These are phyloP conservation scores for Dendrolimus kikuchii DNA, from an alignment of 1,140 invertebrate genomes.

Conservation along the genomic window DNA sequence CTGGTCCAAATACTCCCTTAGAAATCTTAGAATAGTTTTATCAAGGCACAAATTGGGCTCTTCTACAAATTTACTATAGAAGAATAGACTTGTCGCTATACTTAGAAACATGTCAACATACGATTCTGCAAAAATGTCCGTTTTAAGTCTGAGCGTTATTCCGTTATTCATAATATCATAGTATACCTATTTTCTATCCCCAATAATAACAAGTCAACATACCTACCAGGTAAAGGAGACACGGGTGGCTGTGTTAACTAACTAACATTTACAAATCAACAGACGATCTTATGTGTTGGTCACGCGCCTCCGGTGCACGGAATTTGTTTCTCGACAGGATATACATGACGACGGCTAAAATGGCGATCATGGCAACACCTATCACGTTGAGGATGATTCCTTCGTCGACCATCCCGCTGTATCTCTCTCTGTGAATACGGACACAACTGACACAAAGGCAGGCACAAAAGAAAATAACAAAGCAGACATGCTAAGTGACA, in stretches of 20 bases:
- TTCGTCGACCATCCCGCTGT: conserved; percentile 77
- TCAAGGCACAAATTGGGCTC: too few species aligned
- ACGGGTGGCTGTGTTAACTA: not conserved
- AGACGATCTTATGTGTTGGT: conserved; percentile 52
- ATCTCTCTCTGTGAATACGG: conserved; percentile 71
- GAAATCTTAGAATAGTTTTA: too few species aligned
- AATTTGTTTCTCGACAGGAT: conserved; percentile 64
- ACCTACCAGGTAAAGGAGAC: too few species aligned
- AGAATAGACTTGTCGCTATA: too few species aligned
- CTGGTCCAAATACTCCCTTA: too few species aligned
- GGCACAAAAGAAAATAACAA: conserved; percentile 16
- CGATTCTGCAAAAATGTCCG: too few species aligned
- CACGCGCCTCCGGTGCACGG: conserved; percentile 37
- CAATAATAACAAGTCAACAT: too few species aligned
- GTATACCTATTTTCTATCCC: too few species aligned
- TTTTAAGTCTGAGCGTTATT: too few species aligned
- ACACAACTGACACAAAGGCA: conserved; percentile 40
- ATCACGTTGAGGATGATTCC: conserved; percentile 84
- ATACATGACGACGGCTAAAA: conserved; percentile 78
- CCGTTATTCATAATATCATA: too few species aligned
- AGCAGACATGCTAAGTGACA: not conserved
- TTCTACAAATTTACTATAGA: too few species aligned
- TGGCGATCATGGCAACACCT: conserved; percentile 79
- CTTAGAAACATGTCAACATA: too few species aligned
- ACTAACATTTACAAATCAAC: conserved; percentile 52